phyloP scores from a whole-genome alignment of 2,888 invertebrate species.

The Lithophane leautieri region DNA sequence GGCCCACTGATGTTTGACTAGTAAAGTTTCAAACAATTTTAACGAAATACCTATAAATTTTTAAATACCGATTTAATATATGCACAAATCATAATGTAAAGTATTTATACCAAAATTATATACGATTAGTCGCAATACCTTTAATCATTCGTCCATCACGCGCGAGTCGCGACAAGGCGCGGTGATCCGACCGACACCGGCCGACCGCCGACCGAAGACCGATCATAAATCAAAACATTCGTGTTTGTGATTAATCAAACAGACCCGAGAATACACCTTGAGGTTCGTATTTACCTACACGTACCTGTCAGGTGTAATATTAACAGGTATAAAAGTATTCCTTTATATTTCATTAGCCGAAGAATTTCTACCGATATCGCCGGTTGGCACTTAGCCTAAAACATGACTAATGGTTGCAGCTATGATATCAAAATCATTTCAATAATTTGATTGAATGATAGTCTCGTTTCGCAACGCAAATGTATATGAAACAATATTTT shows the following conservation, averaged over 20 bases:
- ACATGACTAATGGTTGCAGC: slow-evolving; percentile 51
- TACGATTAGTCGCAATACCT: slow-evolving; percentile 50
- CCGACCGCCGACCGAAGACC: slow-evolving; percentile 66
- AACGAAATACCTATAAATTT: neutral
- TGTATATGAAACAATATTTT: slow-evolving; percentile 16
- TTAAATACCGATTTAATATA: neutral
- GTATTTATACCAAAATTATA: slow-evolving; percentile 40
- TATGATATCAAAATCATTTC: slow-evolving; percentile 53
- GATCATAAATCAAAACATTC: slow-evolving; percentile 87
- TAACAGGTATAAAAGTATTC: slow-evolving; percentile 66
- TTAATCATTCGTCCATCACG: slow-evolving; percentile 60
- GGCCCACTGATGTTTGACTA: neutral
- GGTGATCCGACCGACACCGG: slow-evolving; percentile 44
- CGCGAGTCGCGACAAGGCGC: slow-evolving; percentile 52
- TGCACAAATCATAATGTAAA: slow-evolving; percentile 3
- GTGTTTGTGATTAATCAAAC: slow-evolving; percentile 87
- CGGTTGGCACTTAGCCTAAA: slow-evolving; percentile 59
- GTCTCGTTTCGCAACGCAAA: slow-evolving; percentile 43
- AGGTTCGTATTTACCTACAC: slow-evolving; percentile 70
- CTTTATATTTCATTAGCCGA: slow-evolving; percentile 65
- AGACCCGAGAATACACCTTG: slow-evolving; percentile 71
- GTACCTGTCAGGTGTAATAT: slow-evolving; percentile 65
- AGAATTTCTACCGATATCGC: slow-evolving; percentile 55
- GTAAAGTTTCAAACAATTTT: neutral
- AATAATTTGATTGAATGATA: slow-evolving; percentile 54